Evolutionary conservation across 2,888 invertebrate species (phyloP).

Genomic region (Drosophila fungiperda): DNA sequence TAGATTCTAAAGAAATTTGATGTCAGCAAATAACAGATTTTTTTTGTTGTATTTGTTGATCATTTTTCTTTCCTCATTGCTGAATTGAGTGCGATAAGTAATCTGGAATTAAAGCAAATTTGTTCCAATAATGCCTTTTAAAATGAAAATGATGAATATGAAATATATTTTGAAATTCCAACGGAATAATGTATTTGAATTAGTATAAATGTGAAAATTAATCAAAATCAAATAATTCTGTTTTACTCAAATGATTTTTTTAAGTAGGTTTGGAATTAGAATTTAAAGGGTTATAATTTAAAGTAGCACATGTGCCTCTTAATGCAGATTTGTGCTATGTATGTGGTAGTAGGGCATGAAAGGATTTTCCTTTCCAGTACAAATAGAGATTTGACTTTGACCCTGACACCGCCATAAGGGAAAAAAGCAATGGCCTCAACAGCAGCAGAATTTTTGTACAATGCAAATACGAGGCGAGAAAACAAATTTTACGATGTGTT

Average conservation of each 20-base stretch:
- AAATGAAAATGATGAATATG: too few relatives aligned
- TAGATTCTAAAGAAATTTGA: background rate
- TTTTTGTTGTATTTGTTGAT: background rate
- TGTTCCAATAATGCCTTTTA: too few relatives aligned
- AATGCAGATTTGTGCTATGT: slow-evolving; percentile 5
- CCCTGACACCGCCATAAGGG: slow-evolving; percentile 63
- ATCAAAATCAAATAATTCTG: background rate
- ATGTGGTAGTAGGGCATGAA: slow-evolving; percentile 56
- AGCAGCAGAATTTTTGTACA: slow-evolving; percentile 49
- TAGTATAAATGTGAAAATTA: background rate
- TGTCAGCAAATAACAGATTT: background rate
- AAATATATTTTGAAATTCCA: background rate
- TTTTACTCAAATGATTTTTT: slow-evolving; percentile 32
- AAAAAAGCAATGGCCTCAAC: slow-evolving; percentile 16
- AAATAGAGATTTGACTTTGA: slow-evolving; percentile 74
- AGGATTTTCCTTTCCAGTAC: slow-evolving; percentile 31
- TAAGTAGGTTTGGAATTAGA: background rate
- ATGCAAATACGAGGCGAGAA: slow-evolving; percentile 73
- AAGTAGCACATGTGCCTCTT: slow-evolving; percentile 29
- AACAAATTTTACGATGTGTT: slow-evolving; percentile 83
- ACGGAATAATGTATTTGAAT: background rate
- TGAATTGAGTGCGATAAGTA: background rate
- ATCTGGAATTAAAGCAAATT: background rate
- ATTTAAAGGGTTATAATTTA: slow-evolving; percentile 6
- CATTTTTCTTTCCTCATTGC: too few relatives aligned